Evolutionary conservation across 2,888 invertebrate species (phyloP).

Genomic region (Patella pellucida): DNA sequence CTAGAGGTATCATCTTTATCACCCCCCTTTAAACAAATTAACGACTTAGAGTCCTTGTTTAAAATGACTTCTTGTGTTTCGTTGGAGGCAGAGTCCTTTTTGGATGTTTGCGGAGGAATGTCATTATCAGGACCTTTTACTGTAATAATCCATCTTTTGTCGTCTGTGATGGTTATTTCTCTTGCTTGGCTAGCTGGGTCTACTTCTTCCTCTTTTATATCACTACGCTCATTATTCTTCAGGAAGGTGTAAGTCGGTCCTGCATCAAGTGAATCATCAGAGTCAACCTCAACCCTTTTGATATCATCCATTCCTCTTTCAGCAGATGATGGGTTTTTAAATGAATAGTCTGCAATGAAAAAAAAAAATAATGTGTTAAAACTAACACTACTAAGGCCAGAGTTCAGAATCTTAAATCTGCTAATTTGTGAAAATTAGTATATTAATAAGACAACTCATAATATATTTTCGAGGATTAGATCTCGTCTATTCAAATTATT

Average conservation of each 20-base stretch:
- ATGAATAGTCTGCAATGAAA: background rate
- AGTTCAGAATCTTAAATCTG: too few species aligned
- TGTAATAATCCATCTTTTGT: constrained; percentile 1
- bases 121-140: background rate
- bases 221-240: background rate
- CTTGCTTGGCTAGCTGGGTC: background rate
- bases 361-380: background rate
- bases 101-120: background rate
- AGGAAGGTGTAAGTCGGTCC: background rate
- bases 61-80: constrained; percentile 1
- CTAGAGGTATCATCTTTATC: background rate
- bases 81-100: background rate
- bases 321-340: background rate
- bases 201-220: background rate
- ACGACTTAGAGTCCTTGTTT: background rate
- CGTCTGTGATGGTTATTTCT: background rate
- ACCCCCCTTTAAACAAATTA: background rate
- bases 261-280: background rate
- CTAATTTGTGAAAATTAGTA: too few species aligned
- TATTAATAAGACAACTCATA: too few species aligned
- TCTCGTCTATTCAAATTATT: too few species aligned
- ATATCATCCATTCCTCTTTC: background rate
- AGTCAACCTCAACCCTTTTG: too few species aligned
- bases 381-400: too few species aligned
- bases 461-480: too few species aligned